Base-by-base conservation (phyloP, 1,140 invertebrate genomes). In the Cataglyphis hispanica region DNA sequence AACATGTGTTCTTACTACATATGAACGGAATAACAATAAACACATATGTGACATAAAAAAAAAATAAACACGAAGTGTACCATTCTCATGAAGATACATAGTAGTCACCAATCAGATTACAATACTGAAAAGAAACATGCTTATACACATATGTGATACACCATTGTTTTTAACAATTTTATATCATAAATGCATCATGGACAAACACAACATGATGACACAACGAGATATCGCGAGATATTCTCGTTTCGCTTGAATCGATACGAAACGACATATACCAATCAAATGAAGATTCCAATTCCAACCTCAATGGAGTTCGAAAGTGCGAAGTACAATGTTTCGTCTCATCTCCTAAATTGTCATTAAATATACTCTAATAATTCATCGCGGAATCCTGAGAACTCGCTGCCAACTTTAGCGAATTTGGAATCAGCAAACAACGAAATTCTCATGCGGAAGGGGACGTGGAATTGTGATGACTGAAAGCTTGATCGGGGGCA, bases 401-500 rank as follows among this genome's bases (percentile, higher is more conserved):
- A 7, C 7, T 69, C 10, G 22, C 22, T 31, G 25, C 72, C 27
- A 74, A 22, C 50, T 25, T 64, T 31, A 22, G 19, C 6, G 27
- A n/a, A 27, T 31, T 19, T 70, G 37, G 58, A 67, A 22, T 85
- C 19, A 70, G 31, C 53, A 46, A 22, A 46, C 31, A 19, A 1
- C 60, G 25, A 70, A 37, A 69, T 89, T 89, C 60, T 63, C 60
- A 34, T 86, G 56, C 66, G 58, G 70, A 84, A 78, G 84, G 86
- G 89, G 84, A 84, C 89, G 85, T 87, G 75, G 78, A 87, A 53
- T 86, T 88, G 89, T 88, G 85, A 92, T 93, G 90, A 92, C 91
- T 87, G 83, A 81, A 75, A 88, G 87, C 25, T 16, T 13, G 78
- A 83, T 46, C 40, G 53, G 53, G 78, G 60, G 67, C 67, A 83